Conservation (phyloP, 2,888 invertebrate genomes). For the Cheilosia vulpina region DNA sequence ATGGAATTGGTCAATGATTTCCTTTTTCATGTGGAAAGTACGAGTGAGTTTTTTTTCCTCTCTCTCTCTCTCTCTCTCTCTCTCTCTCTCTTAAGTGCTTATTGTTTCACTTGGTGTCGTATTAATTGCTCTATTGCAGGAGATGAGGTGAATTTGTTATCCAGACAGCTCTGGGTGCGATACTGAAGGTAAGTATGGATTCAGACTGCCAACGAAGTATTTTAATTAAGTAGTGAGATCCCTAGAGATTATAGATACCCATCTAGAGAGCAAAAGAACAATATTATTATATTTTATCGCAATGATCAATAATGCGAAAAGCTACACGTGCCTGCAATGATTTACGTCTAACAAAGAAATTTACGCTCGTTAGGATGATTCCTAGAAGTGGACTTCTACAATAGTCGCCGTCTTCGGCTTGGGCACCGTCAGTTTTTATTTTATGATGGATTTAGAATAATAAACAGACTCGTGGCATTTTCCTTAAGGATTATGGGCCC, state of each 20-base stretch:
- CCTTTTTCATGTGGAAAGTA: constrained; percentile 59
- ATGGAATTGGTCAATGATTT: constrained; percentile 62
- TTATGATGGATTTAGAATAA: not conserved
- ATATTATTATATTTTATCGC: constrained; percentile 47
- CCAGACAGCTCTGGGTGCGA: constrained; percentile 44
- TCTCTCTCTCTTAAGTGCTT: not conserved
- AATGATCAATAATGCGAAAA: constrained; percentile 18
- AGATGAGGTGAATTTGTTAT: constrained; percentile 56
- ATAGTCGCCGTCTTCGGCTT: not conserved
- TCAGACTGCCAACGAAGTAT: constrained; percentile 60
- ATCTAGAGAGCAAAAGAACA: constrained; percentile 29
- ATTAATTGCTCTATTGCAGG: constrained; percentile 70
- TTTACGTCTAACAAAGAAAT: constrained; percentile 34
- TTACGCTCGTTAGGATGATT: constrained; percentile 19
- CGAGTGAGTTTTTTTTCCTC: constrained; percentile 34
- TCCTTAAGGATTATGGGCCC: constrained; percentile 5
- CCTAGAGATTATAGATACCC: constrained; percentile 25
- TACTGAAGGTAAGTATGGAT: constrained; percentile 36
- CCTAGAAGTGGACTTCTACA: not conserved
- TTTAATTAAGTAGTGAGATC: constrained; percentile 61
- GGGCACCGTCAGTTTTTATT: not conserved
- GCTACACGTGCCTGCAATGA: constrained; percentile 39
- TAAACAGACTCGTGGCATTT: constrained; percentile 5
- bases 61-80: not conserved
- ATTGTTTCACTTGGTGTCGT: constrained; percentile 62